Base-by-base conservation (phyloP, 2,113 vertebrate species). In the Cairina moschata region DNA sequence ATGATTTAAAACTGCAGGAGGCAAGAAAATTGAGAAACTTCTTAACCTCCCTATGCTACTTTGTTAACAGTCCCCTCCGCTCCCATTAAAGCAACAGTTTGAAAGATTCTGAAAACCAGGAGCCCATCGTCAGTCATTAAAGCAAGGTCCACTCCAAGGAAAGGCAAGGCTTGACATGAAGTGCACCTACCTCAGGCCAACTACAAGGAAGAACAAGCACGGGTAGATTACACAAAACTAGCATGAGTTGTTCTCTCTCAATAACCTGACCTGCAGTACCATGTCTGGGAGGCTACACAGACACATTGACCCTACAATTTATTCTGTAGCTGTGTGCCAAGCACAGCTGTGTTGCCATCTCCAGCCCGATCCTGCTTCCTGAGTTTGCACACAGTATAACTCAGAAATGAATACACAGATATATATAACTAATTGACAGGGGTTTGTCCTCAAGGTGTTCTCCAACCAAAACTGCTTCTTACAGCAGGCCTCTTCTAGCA, bases 21-120 rank as follows among this genome's bases (percentile, higher is more conserved):
- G 50, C 69, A 63, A 44, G 59, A 59, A 58, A 74, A 79, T 15
- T 23, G 36, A 42, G 26, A 38, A 60, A 21, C 40, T 48, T 77
- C 65, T 44, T 32, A 25, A 56, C 46, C 14, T 36, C 13, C n/a
- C 40, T 8, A 48, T 0, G 0, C 18, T 21, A 14, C 32, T 83
- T 76, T 40, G 9, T 23, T 63, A 6, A 59, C 78, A 7, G 0
- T 59, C 44, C 5, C 9, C 8, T 23, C 11, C 28, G 3, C 11
- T 25, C 4, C 17, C 44, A 36, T 52, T 48, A 55, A 68, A 82
- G 46, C 9, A 79, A 42, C 13, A 6, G 63, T 46, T 76, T 23
- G 22, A 38, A 76, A 62, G 17, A 48, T 40, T 62, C 34, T 60
- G 26, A 40, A 80, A 91, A 36, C 28, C 42, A 25, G 55, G 5